Evolutionary conservation across 1,140 invertebrate species (phyloP).

Genomic region (Aporrectodea caliginosa): DNA sequence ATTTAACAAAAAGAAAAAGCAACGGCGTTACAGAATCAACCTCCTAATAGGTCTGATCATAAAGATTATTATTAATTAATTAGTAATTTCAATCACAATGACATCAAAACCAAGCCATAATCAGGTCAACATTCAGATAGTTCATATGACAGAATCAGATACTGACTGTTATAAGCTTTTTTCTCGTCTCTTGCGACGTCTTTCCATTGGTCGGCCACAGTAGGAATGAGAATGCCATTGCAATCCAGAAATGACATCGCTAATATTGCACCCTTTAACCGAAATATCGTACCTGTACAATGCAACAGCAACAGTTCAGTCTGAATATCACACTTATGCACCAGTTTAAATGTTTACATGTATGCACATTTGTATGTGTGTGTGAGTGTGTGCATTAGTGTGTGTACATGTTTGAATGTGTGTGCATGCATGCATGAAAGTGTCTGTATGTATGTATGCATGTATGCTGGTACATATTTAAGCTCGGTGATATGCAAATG

Average conservation of each 20-base stretch:
- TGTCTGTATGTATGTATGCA: neutral
- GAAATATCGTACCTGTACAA: constrained; percentile 77
- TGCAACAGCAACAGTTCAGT: too few relatives aligned
- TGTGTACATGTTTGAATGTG: neutral
- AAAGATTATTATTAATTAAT: too few relatives aligned
- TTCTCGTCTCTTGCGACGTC: constrained; percentile 35
- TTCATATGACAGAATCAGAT: too few relatives aligned
- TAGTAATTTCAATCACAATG: too few relatives aligned
- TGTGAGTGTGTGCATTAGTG: neutral
- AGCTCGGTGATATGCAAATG: too few relatives aligned
- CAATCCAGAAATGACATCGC: constrained; percentile 92
- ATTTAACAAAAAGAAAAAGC: too few relatives aligned
- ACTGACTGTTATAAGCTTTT: constrained; percentile 19
- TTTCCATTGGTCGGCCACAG: constrained; percentile 47
- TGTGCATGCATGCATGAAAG: neutral
- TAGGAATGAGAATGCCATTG: constrained; percentile 60
- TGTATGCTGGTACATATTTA: neutral
- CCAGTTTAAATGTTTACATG: neutral
- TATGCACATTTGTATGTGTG: neutral
- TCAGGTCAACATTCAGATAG: too few relatives aligned
- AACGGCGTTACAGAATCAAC: too few relatives aligned
- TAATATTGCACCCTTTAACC: constrained; percentile 87
- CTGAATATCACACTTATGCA: neutral
- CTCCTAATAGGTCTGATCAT: too few relatives aligned
- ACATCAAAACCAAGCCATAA: too few relatives aligned